A percentile compares a stretch with the other conserved stretches of the same genome.
phyloP scores from a whole-genome alignment of 2,113 vertebrate species.

The Falcunculus frontatus region DNA sequence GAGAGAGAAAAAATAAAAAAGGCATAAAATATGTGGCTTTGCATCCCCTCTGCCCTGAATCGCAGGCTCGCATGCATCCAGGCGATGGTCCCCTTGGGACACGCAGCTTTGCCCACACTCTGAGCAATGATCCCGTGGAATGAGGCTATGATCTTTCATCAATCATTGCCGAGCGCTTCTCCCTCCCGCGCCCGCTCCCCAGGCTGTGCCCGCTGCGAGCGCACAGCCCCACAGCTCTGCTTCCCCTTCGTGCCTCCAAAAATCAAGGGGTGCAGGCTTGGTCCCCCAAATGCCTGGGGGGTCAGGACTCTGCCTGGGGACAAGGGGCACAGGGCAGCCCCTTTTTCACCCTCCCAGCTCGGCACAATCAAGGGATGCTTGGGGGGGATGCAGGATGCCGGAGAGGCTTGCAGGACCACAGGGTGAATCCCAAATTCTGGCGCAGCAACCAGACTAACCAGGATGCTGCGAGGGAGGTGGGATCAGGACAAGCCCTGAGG shows the following conservation, averaged over 20 bases:
- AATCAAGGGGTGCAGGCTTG: background rate
- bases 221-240: background rate
- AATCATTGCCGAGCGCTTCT: conserved; percentile 32
- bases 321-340: background rate
- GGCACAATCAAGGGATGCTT: background rate
- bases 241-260: background rate
- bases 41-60: conserved; percentile 55
- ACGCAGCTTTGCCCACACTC: conserved; percentile 53
- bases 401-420: background rate
- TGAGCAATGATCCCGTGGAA: conserved; percentile 59
- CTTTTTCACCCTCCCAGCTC: background rate
- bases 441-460: background rate
- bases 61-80: conserved; percentile 22
- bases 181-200: background rate
- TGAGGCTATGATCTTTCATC: conserved; percentile 63
- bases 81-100: conserved; percentile 47
- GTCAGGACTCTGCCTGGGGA: background rate
- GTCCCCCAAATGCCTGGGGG: rapidly evolving
- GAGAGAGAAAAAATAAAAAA: background rate
- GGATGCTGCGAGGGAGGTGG: background rate
- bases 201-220: background rate
- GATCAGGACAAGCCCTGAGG: conserved; percentile 41
- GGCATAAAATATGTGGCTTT: conserved; percentile 25
- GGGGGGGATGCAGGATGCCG: rapidly evolving
- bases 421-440: background rate